Conservation (phyloP, 1,140 invertebrate species). For the Rhyzopertha dominica region DNA sequence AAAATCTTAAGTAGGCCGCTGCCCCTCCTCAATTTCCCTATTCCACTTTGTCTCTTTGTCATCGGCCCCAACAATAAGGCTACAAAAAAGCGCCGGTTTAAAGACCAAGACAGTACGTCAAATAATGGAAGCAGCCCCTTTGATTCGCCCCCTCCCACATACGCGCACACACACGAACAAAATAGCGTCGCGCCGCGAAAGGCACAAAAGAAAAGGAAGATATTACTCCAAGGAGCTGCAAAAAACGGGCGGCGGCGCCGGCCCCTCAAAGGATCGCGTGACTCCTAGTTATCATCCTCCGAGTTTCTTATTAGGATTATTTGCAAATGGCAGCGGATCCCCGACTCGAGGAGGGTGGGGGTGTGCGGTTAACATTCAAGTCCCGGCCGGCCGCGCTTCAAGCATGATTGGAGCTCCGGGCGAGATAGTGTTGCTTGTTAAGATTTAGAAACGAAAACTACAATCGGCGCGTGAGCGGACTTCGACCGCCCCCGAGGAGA, state of each 20-base stretch:
- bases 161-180: background rate
- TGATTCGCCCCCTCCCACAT: background rate
- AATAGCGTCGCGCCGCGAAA: background rate
- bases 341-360: background rate
- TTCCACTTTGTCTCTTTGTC: too few species aligned
- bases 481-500: slow-evolving; percentile 14
- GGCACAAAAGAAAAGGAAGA: background rate
- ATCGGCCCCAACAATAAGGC: background rate
- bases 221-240: background rate
- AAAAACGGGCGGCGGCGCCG: background rate
- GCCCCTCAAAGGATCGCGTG: too few species aligned
- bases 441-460: slow-evolving; percentile 32
- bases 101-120: background rate
- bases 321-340: background rate
- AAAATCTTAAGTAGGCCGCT: background rate
- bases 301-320: background rate
- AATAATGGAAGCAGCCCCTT: background rate
- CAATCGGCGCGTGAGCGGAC: slow-evolving; percentile 31
- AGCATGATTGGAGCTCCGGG: slow-evolving; percentile 26
- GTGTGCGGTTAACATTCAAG: slow-evolving; percentile 3
- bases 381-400: slow-evolving; percentile 10
- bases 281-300: too few species aligned
- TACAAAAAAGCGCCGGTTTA: background rate
- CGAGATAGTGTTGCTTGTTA: slow-evolving; percentile 27
- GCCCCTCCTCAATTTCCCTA: background rate